Conservation (phyloP, 2,797 vertebrate species). For the Podarcis lilfordi region DNA sequence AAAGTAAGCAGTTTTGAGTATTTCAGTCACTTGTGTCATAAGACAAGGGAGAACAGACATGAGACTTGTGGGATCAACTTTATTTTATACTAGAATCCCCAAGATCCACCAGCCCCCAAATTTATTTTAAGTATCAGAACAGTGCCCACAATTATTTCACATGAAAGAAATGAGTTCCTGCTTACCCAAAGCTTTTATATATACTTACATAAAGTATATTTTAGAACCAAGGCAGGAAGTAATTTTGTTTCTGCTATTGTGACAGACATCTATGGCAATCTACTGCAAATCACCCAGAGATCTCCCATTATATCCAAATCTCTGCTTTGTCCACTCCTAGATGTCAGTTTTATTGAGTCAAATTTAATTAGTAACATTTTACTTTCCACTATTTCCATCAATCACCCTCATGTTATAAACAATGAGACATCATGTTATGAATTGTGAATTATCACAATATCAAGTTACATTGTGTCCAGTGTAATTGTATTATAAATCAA, state of each 20-base stretch:
- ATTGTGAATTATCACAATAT: not conserved
- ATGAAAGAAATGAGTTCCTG: no score
- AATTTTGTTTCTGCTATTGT: no score
- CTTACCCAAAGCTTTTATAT: no score
- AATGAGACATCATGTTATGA: not conserved
- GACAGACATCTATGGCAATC: not conserved
- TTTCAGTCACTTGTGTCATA: not conserved
- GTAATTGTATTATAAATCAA: not conserved
- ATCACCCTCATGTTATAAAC: not conserved
- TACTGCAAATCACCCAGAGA: no score
- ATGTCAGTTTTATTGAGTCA: not conserved
- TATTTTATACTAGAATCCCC: not conserved
- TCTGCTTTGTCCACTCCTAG: no score
- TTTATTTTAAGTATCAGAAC: no score
- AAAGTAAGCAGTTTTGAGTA: not conserved
- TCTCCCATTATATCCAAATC: no score
- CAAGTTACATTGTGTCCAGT: not conserved
- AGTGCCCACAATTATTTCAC: no score
- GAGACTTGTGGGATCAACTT: not conserved
- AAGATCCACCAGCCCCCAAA: no score
- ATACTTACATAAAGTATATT: no score
- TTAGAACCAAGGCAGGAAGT: no score
- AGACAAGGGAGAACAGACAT: not conserved
- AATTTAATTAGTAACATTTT: not conserved
- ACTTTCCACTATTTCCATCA: no score